These are phyloP conservation scores for Nothoprocta perdicaria DNA, from an alignment of 2,113 vertebrate species.

Conservation along the genomic window DNA sequence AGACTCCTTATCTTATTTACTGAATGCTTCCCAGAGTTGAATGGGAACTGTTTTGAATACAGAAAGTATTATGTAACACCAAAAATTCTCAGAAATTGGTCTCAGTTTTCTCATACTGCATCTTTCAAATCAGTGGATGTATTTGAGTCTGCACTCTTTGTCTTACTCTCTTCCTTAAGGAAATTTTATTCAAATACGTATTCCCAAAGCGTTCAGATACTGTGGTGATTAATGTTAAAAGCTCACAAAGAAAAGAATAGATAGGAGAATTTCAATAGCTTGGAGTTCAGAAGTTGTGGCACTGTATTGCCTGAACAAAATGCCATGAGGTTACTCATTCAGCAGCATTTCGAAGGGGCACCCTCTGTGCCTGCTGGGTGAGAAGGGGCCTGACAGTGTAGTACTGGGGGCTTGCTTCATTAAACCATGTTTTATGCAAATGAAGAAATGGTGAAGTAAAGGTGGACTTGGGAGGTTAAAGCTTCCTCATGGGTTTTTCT, in stretches of 20 bases:
- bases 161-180: conserved; percentile 32
- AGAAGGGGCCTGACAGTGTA: background rate
- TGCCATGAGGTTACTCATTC: background rate
- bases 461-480: background rate
- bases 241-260: background rate
- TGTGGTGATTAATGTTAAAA: conserved; percentile 12
- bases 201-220: conserved; percentile 3
- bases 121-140: background rate
- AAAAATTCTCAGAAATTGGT: conserved; percentile 16
- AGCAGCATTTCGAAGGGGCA: background rate
- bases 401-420: background rate
- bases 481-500: background rate
- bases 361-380: background rate
- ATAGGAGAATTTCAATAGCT: conserved; percentile 1
- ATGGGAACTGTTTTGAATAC: conserved; percentile 12
- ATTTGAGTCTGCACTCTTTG: conserved; percentile 23
- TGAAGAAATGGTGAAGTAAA: background rate
- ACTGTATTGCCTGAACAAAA: background rate
- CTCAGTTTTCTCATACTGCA: background rate
- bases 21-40: conserved; percentile 29
- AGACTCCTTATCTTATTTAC: conserved; percentile 19
- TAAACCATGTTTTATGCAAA: background rate
- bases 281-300: background rate
- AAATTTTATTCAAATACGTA: background rate
- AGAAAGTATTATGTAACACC: conserved; percentile 6